Conservation (phyloP, 2,113 vertebrate species). For the Sula dactylatra region DNA sequence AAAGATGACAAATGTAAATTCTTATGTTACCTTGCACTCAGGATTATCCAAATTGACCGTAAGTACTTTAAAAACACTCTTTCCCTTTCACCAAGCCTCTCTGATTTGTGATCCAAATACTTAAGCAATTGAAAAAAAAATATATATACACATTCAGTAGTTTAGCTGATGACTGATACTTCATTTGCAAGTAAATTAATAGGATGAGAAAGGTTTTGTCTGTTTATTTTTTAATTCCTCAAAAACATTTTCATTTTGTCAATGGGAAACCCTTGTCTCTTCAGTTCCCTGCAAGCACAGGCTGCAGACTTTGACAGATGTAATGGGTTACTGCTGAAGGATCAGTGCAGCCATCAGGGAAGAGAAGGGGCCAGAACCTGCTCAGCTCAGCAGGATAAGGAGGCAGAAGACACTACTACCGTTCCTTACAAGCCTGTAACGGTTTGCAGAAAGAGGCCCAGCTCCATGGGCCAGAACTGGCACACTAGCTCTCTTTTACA, state of each 20-base stretch:
- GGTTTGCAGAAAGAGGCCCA: background rate
- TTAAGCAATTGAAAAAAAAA: background rate
- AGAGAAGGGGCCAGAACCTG: background rate
- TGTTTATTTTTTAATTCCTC: background rate
- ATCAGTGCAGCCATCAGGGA: background rate
- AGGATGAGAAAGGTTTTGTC: background rate
- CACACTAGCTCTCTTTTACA: background rate
- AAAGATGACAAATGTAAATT: background rate
- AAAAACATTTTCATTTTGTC: background rate
- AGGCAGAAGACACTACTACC: background rate
- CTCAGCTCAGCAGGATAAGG: background rate
- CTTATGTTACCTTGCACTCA: background rate
- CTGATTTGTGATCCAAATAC: background rate
- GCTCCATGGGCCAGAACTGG: background rate
- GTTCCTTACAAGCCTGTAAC: background rate
- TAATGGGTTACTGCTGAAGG: background rate
- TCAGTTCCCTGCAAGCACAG: background rate
- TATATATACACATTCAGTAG: background rate
- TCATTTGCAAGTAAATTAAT: slow-evolving; percentile 24
- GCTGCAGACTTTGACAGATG: background rate
- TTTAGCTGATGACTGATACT: background rate
- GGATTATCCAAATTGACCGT: background rate
- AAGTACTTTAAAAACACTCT: background rate
- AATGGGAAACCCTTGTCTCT: background rate
- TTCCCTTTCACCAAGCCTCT: background rate